Evolutionary conservation across 2,888 invertebrate species (phyloP), one percentile per base, ranked within the genome.

Genomic region (Pasiphila rectangulata): DNA sequence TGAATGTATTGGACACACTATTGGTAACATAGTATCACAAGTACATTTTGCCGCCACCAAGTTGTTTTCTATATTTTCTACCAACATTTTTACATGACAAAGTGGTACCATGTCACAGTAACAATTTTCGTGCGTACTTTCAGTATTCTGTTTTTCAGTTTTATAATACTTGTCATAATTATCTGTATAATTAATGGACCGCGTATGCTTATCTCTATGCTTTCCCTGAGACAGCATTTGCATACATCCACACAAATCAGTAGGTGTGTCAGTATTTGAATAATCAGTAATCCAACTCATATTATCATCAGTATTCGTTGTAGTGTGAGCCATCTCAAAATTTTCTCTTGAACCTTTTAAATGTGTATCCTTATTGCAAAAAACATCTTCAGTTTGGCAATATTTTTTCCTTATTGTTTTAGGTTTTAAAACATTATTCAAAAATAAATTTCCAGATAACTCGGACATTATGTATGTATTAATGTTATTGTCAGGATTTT

Each of bases 81-180:
- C 74, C 36, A 87, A 72, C 83, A 85, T 77, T 71, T 86, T 87
- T 0, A 87, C 81, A 46, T 85, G 85, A 72, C 87, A 87, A 46
- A 86, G 63, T 19, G 87, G 87, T 10, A 87, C 79, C 66, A 72
- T 70, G 51, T 74, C 66, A 61, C 87, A 87, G 44, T 72, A 65
- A 67, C 87, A 87, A 42, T 39, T 13, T 38, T 23, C 2, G n/a
- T n/a, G n/a, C n/a, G n/a, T n/a, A n/a, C n/a, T n/a, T n/a, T n/a
- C n/a, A n/a, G n/a, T n/a, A n/a, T n/a, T n/a, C n/a, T n/a, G n/a
- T n/a, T n/a, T n/a, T n/a, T n/a, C n/a, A n/a, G n/a, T n/a, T n/a
- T n/a, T n/a, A n/a, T n/a, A n/a, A n/a, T n/a, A n/a, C n/a, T n/a
- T n/a, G n/a, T n/a, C n/a, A n/a, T n/a, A n/a, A n/a, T n/a, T n/a